Percentiles rank a stretch among this genome's conserved stretches.
These are phyloP conservation scores for Ceriagrion tenellum DNA, from an alignment of 2,888 invertebrate species.

Conservation along the genomic window DNA sequence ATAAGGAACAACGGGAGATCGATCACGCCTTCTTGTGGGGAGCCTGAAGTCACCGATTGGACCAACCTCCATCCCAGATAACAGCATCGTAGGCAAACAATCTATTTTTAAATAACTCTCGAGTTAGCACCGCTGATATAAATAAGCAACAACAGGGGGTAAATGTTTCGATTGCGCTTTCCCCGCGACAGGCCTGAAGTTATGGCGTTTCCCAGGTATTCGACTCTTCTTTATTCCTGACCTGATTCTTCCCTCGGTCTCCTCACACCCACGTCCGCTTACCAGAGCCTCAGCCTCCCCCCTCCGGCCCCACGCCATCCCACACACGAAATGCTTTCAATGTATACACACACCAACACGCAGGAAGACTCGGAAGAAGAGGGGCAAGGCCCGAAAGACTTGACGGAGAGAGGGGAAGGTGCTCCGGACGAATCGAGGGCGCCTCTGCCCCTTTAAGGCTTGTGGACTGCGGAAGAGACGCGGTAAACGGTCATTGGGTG, in stretches of 20 bases:
- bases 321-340: slow-evolving; percentile 2
- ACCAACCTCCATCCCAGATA: too few relatives aligned
- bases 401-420: not conserved
- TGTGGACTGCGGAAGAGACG: slow-evolving; percentile 62
- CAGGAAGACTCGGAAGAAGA: not conserved
- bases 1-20: too few relatives aligned
- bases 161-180: too few relatives aligned
- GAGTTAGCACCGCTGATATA: too few relatives aligned
- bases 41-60: too few relatives aligned
- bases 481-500: slow-evolving; percentile 65
- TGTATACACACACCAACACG: not conserved
- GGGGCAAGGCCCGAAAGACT: slow-evolving; percentile 13
- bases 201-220: too few relatives aligned
- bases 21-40: too few relatives aligned
- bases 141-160: too few relatives aligned
- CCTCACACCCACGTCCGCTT: slow-evolving; percentile 9
- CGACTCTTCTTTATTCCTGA: too few relatives aligned
- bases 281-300: not conserved
- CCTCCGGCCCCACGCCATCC: not conserved
- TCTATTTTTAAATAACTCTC: too few relatives aligned
- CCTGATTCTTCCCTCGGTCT: not conserved
- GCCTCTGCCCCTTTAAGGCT: slow-evolving; percentile 64
- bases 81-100: too few relatives aligned
- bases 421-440: slow-evolving; percentile 45
- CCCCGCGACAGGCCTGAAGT: too few relatives aligned